A percentile compares a stretch with the other conserved stretches of the same genome.
Conservation (phyloP, 1,140 invertebrate genomes). For the Brachionus calyciflorus region DNA sequence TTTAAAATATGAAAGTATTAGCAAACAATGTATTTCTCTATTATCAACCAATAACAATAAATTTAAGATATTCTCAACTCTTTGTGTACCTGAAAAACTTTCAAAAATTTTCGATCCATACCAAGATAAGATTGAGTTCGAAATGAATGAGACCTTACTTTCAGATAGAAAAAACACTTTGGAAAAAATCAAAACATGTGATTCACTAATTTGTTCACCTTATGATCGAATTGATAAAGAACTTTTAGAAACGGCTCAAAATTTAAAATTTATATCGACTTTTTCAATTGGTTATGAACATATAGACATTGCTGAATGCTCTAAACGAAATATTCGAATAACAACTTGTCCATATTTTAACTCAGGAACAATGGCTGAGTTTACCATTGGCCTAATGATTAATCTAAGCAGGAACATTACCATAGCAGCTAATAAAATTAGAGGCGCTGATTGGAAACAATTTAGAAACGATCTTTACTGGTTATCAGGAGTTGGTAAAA, state of each 20-base stretch:
- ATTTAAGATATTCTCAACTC: too few species aligned
- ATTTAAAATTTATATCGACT: slow-evolving; percentile 72
- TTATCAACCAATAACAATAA: too few species aligned
- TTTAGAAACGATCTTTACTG: neutral
- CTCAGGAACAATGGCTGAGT: slow-evolving; percentile 66
- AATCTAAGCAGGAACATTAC: slow-evolving; percentile 76
- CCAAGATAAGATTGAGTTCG: neutral
- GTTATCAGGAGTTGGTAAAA: neutral
- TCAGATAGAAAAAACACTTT: neutral
- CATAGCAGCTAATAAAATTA: slow-evolving; percentile 63
- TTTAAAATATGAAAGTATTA: too few species aligned
- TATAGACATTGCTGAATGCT: slow-evolving; percentile 62
- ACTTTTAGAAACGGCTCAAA: neutral
- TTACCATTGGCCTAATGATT: slow-evolving; percentile 75
- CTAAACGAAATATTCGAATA: slow-evolving; percentile 57
- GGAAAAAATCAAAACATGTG: neutral
- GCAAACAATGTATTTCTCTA: too few species aligned
- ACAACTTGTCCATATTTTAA: slow-evolving; percentile 74
- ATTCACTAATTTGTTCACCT: neutral
- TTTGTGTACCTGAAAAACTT: too few species aligned
- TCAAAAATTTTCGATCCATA: too few species aligned
- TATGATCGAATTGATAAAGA: neutral
- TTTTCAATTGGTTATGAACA: slow-evolving; percentile 79
- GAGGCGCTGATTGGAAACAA: neutral
- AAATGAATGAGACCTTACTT: neutral